Base-by-base conservation (phyloP, 2,888 invertebrate species). In the Trissolcus japonicus region DNA sequence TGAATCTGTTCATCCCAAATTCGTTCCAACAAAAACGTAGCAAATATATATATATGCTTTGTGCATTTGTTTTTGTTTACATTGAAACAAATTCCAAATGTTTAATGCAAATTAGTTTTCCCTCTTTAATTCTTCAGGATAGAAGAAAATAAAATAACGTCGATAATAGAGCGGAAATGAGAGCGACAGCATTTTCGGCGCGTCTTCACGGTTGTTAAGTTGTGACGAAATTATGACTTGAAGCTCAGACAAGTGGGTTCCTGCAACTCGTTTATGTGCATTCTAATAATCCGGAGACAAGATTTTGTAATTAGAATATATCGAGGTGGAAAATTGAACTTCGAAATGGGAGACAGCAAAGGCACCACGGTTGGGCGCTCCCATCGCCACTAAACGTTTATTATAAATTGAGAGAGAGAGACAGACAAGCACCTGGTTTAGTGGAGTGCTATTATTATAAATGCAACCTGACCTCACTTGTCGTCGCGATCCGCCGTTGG, bases 321-420 rank as follows among this genome's bases (percentile, higher is more conserved):
- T 54, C 50, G 50, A 43, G 50, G 75, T 75, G 75, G 75, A 75
- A 75, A 75, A 75, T 75, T 75, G 68, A 75, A 75, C n/a, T 63
- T 14, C 46, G 14, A 46, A 57, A 56, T 67, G 62, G 75, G 63
- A 59, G 54, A 50, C 63, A 48, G 68, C 59, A 59, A 51, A 54
- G 68, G 63, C 21, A 35, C 16, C 59, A 65, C 68, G 68, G 50
- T 69, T 61, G 60, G 61, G 41, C 56, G 69, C 76, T 66, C 76
- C 1, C 46, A 60, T 69, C 63, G 57, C 56, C 68, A 62, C 29
- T 63, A 50, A 35, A 11, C 35, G 35, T 35, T 41, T 56, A 66
- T 76, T 69, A 69, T 65, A 60, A 69, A 69, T 60, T 69, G 56
- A 61, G 65, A 40, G 17, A 19, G 19, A 25, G 25, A 6, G 25